A percentile compares a stretch with the other conserved stretches of the same genome.
Evolutionary conservation across 1,140 invertebrate genomes (phyloP).

Genomic region (Chrysoperla carnea): DNA sequence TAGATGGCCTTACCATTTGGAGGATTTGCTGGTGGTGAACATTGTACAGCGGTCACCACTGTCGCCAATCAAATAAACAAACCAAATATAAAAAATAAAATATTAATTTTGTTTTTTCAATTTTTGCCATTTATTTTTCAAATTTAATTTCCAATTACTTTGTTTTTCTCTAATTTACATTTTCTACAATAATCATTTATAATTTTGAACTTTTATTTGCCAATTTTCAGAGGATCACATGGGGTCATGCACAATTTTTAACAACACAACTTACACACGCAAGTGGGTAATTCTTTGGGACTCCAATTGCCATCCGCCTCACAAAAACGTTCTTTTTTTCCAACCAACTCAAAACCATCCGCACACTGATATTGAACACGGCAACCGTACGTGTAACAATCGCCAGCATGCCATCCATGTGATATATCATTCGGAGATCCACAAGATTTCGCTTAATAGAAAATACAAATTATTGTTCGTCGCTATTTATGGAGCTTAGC

Average conservation of each 20-base stretch:
- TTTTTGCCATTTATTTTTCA: not conserved
- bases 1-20: conserved; percentile 81
- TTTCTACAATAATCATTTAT: too few species aligned
- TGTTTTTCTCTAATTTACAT: not conserved
- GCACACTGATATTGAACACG: conserved; percentile 83
- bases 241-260: not conserved
- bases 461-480: not conserved
- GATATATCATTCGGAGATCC: conserved; percentile 71
- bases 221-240: too few species aligned
- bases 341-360: conserved; percentile 80
- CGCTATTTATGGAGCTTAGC: too few species aligned
- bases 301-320: conserved; percentile 76
- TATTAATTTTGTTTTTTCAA: not conserved
- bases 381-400: conserved; percentile 83
- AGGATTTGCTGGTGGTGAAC: conserved; percentile 70
- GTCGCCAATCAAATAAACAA: conserved; percentile 17
- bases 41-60: conserved; percentile 79
- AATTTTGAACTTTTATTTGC: too few species aligned
- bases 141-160: not conserved
- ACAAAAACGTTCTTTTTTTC: conserved; percentile 64
- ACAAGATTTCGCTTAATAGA: conserved; percentile 55
- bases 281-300: conserved; percentile 74
- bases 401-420: conserved; percentile 81
- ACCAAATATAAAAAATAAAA: conserved; percentile 7
- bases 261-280: conserved; percentile 51